phyloP scores from a whole-genome alignment of 2,113 vertebrate genomes.

The Phoxinus phoxinus region DNA sequence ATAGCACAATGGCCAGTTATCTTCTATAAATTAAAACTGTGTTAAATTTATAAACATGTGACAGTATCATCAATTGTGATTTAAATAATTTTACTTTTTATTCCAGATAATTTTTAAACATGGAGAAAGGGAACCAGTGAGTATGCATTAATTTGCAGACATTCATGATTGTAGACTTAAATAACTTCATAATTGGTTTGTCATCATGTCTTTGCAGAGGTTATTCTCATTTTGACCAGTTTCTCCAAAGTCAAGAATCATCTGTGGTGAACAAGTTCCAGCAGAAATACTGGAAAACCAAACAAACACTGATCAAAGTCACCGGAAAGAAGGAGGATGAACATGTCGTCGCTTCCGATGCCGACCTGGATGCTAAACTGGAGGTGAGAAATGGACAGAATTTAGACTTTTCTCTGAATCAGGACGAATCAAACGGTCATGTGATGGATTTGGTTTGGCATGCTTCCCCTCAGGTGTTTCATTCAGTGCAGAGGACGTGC shows the following conservation, averaged over 20 bases:
- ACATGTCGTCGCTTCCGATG: conserved; percentile 93
- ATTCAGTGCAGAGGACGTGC: conserved; percentile 96
- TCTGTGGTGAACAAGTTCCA: conserved; percentile 97
- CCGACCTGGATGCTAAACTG: conserved; percentile 94
- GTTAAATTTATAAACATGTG: neutral
- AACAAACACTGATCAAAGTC: conserved; percentile 94
- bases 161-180: neutral
- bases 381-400: conserved; percentile 78
- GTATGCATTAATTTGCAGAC: conserved; percentile 51
- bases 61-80: neutral
- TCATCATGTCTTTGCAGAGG: conserved; percentile 68
- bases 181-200: neutral
- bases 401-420: neutral
- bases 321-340: conserved; percentile 97
- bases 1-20: neutral
- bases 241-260: conserved; percentile 88
- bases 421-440: neutral
- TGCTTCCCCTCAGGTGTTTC: conserved; percentile 84
- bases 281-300: conserved; percentile 97
- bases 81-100: neutral
- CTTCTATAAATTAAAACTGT: neutral
- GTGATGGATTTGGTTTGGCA: neutral
- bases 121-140: conserved; percentile 74
- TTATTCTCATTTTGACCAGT: conserved; percentile 85
- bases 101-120: conserved; percentile 62